Percentiles rank a stretch among this genome's conserved stretches.
These are phyloP conservation scores for Haliaeetus leucogaster DNA, from an alignment of 2,113 vertebrate species.

Conservation along the genomic window DNA sequence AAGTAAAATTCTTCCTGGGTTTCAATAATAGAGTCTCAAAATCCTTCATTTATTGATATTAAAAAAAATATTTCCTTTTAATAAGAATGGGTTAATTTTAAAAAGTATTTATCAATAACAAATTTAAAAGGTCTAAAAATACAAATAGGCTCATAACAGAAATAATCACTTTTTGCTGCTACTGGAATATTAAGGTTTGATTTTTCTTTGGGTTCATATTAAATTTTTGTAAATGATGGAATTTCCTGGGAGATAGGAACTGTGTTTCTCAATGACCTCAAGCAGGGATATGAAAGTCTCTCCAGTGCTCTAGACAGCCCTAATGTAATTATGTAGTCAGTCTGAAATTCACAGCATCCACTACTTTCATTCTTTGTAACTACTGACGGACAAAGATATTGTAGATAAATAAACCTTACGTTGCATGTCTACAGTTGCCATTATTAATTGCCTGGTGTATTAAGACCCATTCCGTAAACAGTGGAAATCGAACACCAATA, in stretches of 20 bases:
- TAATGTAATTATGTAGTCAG: not conserved
- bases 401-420: not conserved
- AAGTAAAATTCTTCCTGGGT: not conserved
- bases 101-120: not conserved
- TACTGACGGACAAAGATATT: accelerated
- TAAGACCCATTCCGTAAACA: not conserved
- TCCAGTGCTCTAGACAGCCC: not conserved
- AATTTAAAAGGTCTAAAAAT: not conserved
- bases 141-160: not conserved
- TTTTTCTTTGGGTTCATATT: not conserved
- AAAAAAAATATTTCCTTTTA: not conserved
- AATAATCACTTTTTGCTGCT: not conserved
- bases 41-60: not conserved
- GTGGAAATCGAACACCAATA: not conserved
- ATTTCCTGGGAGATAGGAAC: not conserved
- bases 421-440: not conserved
- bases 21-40: not conserved
- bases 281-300: not conserved
- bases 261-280: not conserved
- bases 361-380: not conserved
- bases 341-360: not conserved
- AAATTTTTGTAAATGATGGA: not conserved
- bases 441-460: not conserved
- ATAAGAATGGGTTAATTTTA: not conserved
- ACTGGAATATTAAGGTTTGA: not conserved